phyloP scores from a whole-genome alignment of 2,113 vertebrate species.

The Percina caprodes region DNA sequence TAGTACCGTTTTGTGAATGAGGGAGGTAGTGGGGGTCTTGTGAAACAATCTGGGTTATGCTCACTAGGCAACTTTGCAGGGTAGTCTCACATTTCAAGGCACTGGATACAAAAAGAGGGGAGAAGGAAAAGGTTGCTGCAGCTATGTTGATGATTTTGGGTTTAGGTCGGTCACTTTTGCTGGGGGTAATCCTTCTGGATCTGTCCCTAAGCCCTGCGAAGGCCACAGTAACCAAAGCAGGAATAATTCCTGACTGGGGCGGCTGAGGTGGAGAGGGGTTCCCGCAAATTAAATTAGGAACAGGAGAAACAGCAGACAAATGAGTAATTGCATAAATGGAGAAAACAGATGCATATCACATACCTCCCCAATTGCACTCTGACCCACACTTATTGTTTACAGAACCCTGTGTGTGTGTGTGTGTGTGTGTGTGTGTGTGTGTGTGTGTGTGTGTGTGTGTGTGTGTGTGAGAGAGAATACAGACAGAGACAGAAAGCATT shows the following conservation, averaged over 20 bases:
- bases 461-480: no score
- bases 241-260: conserved; percentile 72
- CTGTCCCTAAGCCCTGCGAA: conserved; percentile 65
- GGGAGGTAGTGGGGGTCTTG: conserved; percentile 13
- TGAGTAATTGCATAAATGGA: conserved; percentile 85
- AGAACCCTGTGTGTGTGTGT: background rate
- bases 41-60: conserved; percentile 65
- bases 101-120: conserved; percentile 31
- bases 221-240: conserved; percentile 74
- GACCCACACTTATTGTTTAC: conserved; percentile 57
- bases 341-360: conserved; percentile 89
- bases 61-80: conserved; percentile 54
- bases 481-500: background rate
- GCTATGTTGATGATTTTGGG: conserved; percentile 64
- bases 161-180: conserved; percentile 52
- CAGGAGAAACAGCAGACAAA: conserved; percentile 77
- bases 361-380: conserved; percentile 67
- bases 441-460: background rate
- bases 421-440: background rate
- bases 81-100: conserved; percentile 70
- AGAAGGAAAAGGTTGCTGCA: conserved; percentile 29
- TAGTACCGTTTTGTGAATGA: conserved; percentile 7
- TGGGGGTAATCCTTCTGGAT: conserved; percentile 80
- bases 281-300: conserved; percentile 73
- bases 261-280: conserved; percentile 71